Percentiles rank a stretch among this genome's conserved stretches.
phyloP scores from a whole-genome alignment of 1,140 invertebrate genomes.

The Penaeus chinensis region DNA sequence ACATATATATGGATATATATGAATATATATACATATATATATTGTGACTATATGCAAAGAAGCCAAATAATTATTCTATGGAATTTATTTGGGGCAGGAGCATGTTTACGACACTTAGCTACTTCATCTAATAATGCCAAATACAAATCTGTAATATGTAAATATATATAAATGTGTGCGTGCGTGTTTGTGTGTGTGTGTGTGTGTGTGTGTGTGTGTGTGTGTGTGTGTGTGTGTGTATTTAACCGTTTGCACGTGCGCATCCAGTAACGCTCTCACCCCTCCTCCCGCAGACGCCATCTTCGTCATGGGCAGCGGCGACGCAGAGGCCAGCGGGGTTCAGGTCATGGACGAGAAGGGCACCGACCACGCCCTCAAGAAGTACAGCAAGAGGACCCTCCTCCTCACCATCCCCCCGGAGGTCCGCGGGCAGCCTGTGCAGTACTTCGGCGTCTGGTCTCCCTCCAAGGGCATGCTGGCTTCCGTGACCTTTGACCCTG shows the following conservation, averaged over 20 bases:
- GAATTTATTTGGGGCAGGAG: background rate
- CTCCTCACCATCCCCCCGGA: slow-evolving; percentile 42
- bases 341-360: slow-evolving; percentile 54
- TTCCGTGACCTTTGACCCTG: slow-evolving; percentile 57
- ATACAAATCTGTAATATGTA: background rate
- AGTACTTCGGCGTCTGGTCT: slow-evolving; percentile 63
- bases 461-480: slow-evolving; percentile 60
- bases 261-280: background rate
- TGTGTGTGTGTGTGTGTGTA: too few relatives aligned
- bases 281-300: slow-evolving; percentile 53
- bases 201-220: too few relatives aligned
- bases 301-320: slow-evolving; percentile 59
- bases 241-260: too few relatives aligned
- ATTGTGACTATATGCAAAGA: too few relatives aligned
- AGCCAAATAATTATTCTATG: too few relatives aligned
- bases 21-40: background rate
- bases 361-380: slow-evolving; percentile 29
- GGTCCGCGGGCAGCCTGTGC: slow-evolving; percentile 29
- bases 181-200: too few relatives aligned
- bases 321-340: slow-evolving; percentile 34
- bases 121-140: background rate
- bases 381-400: slow-evolving; percentile 48
- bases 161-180: too few relatives aligned
- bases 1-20: background rate
- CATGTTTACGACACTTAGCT: background rate